phyloP scores from a whole-genome alignment of 2,113 vertebrate genomes.

The Antechinus stuartii region DNA sequence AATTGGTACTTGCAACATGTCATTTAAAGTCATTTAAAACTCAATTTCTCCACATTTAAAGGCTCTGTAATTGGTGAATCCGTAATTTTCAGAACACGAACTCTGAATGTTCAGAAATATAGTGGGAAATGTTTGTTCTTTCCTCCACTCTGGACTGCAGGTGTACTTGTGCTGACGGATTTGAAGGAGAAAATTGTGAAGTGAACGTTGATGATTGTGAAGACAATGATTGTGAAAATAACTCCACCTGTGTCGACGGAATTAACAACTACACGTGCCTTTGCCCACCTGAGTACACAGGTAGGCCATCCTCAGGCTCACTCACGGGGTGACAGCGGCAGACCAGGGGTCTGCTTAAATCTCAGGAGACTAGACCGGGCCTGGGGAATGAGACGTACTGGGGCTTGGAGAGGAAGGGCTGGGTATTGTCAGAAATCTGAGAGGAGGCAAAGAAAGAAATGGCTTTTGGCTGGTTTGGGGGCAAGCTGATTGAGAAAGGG shows the following conservation, averaged over 20 bases:
- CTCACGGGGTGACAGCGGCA: background rate
- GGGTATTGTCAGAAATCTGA: constrained; percentile 28
- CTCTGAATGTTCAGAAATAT: constrained; percentile 38
- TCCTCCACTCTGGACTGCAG: constrained; percentile 79
- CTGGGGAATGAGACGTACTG: background rate
- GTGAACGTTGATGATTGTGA: constrained; percentile 98
- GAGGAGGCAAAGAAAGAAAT: background rate
- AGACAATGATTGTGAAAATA: constrained; percentile 99
- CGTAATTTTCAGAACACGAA: constrained; percentile 26
- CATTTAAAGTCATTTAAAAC: constrained; percentile 49
- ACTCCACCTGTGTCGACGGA: constrained; percentile 97
- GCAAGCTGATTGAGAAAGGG: background rate
- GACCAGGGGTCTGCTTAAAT: background rate
- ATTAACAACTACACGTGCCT: constrained; percentile 99
- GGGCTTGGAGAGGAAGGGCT: background rate
- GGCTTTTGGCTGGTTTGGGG: background rate
- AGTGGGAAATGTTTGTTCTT: background rate
- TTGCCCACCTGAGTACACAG: constrained; percentile 97
- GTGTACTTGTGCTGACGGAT: constrained; percentile 97
- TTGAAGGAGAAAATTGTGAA: constrained; percentile 96
- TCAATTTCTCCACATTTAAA: constrained; percentile 15
- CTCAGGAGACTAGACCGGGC: background rate
- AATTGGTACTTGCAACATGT: constrained; percentile 40
- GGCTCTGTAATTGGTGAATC: background rate
- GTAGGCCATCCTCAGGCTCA: constrained; percentile 82